Evolutionary conservation across 2,797 vertebrate genomes (phyloP).

Genomic region (Gambelia wislizenii): DNA sequence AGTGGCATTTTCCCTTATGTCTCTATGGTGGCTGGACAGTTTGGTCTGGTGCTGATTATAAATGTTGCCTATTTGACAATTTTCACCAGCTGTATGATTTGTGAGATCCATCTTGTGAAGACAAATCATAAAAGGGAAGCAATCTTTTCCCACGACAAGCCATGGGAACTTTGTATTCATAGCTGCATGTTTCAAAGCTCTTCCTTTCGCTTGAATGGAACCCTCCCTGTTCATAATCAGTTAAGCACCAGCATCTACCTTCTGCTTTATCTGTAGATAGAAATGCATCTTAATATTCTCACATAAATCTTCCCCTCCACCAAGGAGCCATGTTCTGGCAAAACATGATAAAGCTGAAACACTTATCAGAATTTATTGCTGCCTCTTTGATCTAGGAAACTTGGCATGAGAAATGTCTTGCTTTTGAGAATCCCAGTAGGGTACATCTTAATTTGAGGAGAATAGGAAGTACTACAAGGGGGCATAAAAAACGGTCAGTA

Average conservation of each 20-base stretch:
- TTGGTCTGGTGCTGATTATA: background rate
- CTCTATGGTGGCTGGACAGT: background rate
- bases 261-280: background rate
- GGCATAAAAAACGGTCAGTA: background rate
- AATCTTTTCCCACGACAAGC: slow-evolving; percentile 7
- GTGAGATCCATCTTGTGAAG: background rate
- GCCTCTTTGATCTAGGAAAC: slow-evolving; percentile 34
- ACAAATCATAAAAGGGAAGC: background rate
- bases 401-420: slow-evolving; percentile 3
- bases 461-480: background rate
- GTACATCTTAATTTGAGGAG: slow-evolving; percentile 12
- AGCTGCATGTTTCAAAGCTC: background rate
- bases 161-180: background rate
- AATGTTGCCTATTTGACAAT: background rate
- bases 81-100: background rate
- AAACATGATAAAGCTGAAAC: slow-evolving; percentile 15
- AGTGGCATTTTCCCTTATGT: background rate
- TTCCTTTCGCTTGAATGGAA: background rate
- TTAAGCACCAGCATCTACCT: background rate
- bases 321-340: slow-evolving; percentile 4
- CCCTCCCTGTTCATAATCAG: slow-evolving; percentile 4
- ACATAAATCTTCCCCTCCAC: slow-evolving; percentile 26
- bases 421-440: slow-evolving; percentile 30
- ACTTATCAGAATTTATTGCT: slow-evolving; percentile 26
- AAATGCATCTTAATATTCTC: slow-evolving; percentile 11